phyloP scores from a whole-genome alignment of 2,888 invertebrate genomes.

The Sphaerolaimus hirsutus region DNA sequence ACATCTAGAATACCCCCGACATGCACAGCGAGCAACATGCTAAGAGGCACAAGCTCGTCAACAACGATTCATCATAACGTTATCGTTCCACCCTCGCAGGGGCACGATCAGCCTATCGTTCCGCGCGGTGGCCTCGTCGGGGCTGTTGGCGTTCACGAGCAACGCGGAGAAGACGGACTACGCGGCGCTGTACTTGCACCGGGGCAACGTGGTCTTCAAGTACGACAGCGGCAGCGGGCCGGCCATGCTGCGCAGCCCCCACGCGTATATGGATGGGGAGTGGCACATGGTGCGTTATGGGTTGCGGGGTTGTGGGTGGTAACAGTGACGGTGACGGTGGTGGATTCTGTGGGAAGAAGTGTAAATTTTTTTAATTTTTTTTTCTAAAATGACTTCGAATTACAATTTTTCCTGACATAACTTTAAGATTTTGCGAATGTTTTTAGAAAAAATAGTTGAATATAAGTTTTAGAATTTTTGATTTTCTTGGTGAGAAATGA shows the following conservation, averaged over 20 bases:
- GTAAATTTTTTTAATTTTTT: not conserved
- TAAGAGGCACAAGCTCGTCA: not conserved
- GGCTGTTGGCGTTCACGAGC: slow-evolving; percentile 55
- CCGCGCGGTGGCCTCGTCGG: slow-evolving; percentile 49
- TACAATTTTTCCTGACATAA: not conserved
- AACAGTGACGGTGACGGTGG: not conserved
- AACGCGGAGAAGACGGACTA: slow-evolving; percentile 40
- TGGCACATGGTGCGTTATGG: slow-evolving; percentile 17
- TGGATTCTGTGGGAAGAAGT: not conserved
- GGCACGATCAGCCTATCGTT: slow-evolving; percentile 49
- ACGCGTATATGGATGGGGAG: slow-evolving; percentile 13
- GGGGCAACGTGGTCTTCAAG: slow-evolving; percentile 56
- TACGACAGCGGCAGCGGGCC: slow-evolving; percentile 60
- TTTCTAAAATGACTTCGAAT: not conserved
- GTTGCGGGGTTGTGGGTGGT: not conserved
- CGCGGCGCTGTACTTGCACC: slow-evolving; percentile 58
- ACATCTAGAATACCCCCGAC: too few species aligned
- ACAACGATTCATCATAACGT: too few species aligned
- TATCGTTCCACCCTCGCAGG: slow-evolving; percentile 7
- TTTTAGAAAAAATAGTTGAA: too few species aligned
- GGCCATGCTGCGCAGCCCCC: slow-evolving; percentile 29
- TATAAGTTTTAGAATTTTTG: too few species aligned
- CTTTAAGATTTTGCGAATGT: slow-evolving; percentile 2
- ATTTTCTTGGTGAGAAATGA: not conserved
- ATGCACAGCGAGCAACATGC: too few species aligned